Evolutionary conservation across 1,140 invertebrate species (phyloP), one percentile per base, ranked within the genome.

Genomic region (Potamilus streckersoni): DNA sequence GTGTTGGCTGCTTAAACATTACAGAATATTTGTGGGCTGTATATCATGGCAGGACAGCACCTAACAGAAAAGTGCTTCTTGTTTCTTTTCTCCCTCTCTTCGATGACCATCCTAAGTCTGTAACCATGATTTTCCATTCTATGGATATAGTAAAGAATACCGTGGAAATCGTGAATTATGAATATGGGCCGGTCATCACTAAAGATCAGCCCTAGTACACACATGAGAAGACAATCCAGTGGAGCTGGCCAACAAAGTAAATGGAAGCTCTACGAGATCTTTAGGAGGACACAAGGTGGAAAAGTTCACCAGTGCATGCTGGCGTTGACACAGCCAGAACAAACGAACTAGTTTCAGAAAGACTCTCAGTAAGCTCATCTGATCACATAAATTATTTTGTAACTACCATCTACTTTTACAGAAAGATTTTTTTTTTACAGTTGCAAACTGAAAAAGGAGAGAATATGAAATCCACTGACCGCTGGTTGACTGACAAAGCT

Each of bases 191-290:
- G 13, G 14, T 38, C 38, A 38, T 38, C 38, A 38, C 38, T 38
- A 3, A 6, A 11, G 11, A 38, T 38, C 38, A 38, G 38, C 38
- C 38, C 12, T 67, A 83, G 2, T 83, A 57, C 72, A 71, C 72
- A 31, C 13, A 79, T 20, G 71, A 66, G 13, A 84, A 82, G 71
- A 71, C 71, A 27, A 80, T 84, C 23, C 83, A 84, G 73, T 84
- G 74, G 76, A 75, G 72, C 19, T 84, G 74, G 56, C 83, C 81
- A 49, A 65, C 81, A 55, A 58, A 23, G 23, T 23, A 23, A 23
- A 23, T 23, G 23, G 23, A 23, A 23, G 23, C 23, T 23, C 23
- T 23, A 0, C 23, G 23, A 23, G 23, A 23, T 23, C 23, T 23
- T 23, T 23, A 23, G 23, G 23, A 23, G 23, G 1, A 23, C 23